phyloP scores from a whole-genome alignment of 2,797 vertebrate species.

The Thripadectes ignobilis region DNA sequence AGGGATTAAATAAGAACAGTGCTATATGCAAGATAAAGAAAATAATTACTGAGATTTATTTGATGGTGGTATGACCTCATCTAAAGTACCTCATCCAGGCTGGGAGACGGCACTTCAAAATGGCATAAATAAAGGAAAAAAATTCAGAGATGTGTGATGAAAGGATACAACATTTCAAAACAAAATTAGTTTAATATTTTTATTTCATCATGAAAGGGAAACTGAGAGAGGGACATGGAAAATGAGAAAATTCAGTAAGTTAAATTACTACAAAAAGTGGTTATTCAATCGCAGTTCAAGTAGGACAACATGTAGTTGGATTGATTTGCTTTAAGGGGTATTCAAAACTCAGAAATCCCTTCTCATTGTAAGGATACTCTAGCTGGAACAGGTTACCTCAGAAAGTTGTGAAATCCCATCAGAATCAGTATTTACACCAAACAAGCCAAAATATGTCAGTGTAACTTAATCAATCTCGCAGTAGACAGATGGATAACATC shows the following conservation, averaged over 20 bases:
- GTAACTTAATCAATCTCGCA: neutral
- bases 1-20: neutral
- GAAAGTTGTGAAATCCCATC: neutral
- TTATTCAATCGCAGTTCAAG: neutral
- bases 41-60: slow-evolving; percentile 14
- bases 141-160: neutral
- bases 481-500: neutral
- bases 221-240: neutral
- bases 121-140: neutral
- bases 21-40: neutral
- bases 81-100: neutral
- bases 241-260: neutral
- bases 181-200: neutral
- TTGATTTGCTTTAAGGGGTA: neutral
- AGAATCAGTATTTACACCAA: neutral
- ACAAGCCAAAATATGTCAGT: neutral
- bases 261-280: neutral
- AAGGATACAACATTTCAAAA: neutral
- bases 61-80: neutral
- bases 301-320: neutral
- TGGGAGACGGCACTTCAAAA: neutral
- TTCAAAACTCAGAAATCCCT: neutral
- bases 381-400: neutral
- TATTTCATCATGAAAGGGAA: neutral
- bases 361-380: neutral